phyloP scores from a whole-genome alignment of 2,888 invertebrate species.

The Brenthis daphne region DNA sequence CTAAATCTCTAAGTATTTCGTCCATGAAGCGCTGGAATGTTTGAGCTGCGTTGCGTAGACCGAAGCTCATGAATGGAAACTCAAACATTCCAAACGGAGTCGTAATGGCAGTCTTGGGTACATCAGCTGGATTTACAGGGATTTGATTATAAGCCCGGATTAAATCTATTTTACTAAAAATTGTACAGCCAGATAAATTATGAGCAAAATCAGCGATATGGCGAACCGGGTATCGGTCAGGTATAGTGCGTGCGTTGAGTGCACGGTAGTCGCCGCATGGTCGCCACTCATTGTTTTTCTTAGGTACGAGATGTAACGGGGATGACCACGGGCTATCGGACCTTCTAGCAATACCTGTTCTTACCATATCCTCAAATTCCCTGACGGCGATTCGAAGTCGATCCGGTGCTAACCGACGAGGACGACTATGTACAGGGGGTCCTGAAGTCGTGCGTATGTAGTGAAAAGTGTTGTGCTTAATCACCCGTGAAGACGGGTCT shows the following conservation, averaged over 20 bases:
- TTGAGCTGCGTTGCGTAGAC: conserved; percentile 58
- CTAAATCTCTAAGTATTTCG: conserved; percentile 33
- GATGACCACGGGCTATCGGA: too few relatives aligned
- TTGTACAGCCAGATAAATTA: conserved; percentile 24
- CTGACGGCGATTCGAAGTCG: conserved; percentile 36
- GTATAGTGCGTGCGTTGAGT: too few relatives aligned
- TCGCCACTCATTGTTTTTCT: too few relatives aligned
- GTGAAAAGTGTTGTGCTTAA: conserved; percentile 32
- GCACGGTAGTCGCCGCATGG: too few relatives aligned
- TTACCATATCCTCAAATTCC: conserved; percentile 36
- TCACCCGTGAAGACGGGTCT: background rate
- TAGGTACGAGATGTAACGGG: too few relatives aligned
- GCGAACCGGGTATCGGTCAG: background rate
- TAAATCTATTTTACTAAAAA: conserved; percentile 33
- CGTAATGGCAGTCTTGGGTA: conserved; percentile 50
- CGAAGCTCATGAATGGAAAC: conserved; percentile 52
- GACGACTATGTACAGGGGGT: conserved; percentile 40
- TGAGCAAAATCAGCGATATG: conserved; percentile 38
- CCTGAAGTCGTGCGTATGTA: conserved; percentile 33
- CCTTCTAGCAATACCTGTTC: too few relatives aligned
- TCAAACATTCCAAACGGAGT: conserved; percentile 52
- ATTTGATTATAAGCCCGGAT: conserved; percentile 54
- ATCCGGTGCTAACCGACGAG: conserved; percentile 42
- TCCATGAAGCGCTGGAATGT: conserved; percentile 58
- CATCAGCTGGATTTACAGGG: conserved; percentile 48